Evolutionary conservation across 2,113 vertebrate species (phyloP).

Genomic region (Megaceryle maxima): DNA sequence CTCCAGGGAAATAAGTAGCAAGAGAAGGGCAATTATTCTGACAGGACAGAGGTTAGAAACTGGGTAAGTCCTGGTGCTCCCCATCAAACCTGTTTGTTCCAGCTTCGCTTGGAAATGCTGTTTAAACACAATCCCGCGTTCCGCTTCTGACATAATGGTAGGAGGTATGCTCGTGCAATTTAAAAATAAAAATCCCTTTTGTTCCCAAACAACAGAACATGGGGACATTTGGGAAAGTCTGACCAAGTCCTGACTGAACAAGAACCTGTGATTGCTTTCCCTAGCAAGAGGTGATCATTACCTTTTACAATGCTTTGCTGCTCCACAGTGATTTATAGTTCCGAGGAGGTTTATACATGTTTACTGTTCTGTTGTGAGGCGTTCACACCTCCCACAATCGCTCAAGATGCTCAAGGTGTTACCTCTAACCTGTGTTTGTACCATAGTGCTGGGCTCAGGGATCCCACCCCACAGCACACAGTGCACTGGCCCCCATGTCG

Average conservation of each 20-base stretch:
- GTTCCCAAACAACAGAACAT: neutral
- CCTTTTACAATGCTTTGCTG: neutral
- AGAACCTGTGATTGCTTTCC: neutral
- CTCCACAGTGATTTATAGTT: neutral
- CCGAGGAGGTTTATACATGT: neutral
- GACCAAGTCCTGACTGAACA: conserved; percentile 30
- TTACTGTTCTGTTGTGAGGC: neutral
- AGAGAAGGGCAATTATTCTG: neutral
- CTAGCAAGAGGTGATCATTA: neutral
- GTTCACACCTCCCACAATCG: accelerated
- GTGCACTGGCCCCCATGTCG: accelerated
- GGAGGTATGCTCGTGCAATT: neutral
- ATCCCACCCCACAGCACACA: accelerated
- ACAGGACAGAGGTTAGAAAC: neutral
- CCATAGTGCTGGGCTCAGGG: neutral
- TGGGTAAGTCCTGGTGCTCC: neutral
- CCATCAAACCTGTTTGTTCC: conserved; percentile 19
- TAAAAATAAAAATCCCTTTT: conserved; percentile 50
- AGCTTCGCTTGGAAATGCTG: neutral
- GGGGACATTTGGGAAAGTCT: neutral
- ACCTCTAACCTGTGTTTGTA: accelerated
- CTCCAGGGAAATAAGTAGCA: neutral
- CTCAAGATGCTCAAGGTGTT: neutral
- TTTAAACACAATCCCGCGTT: neutral
- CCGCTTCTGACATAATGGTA: neutral